Evolutionary conservation across 2,113 vertebrate genomes (phyloP).

Genomic region (Myotis brandtii): DNA sequence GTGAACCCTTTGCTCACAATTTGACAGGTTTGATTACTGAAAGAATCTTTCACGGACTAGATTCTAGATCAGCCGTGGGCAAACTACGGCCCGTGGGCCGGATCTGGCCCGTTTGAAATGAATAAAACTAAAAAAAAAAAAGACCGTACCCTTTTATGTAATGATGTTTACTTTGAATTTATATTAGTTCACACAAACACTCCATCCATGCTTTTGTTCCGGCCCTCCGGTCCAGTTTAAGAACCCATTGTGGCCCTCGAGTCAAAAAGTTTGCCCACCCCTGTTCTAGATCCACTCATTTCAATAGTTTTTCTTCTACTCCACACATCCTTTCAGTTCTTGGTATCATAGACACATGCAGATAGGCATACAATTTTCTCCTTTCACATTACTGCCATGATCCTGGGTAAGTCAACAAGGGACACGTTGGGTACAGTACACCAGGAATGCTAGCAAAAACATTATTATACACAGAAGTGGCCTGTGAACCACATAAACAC

Average conservation of each 20-base stretch:
- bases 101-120: too few species aligned
- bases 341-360: not conserved
- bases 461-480: not conserved
- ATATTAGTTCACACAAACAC: too few species aligned
- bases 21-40: not conserved
- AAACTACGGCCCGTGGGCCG: too few species aligned
- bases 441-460: not conserved
- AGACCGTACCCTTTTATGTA: too few species aligned
- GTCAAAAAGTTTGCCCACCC: too few species aligned
- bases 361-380: not conserved
- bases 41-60: not conserved
- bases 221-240: too few species aligned
- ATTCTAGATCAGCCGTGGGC: not conserved
- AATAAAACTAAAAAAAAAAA: too few species aligned
- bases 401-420: not conserved
- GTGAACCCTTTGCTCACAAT: not conserved
- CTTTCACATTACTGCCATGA: not conserved
- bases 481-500: not conserved
- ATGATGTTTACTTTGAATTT: too few species aligned
- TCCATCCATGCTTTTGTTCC: too few species aligned
- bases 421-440: fast-evolving
- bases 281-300: not conserved
- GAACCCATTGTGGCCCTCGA: too few species aligned
- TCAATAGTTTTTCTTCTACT: not conserved
- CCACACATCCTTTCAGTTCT: not conserved